Evolutionary conservation across 2,888 invertebrate genomes (phyloP).

Genomic region (Andrena camellia): DNA sequence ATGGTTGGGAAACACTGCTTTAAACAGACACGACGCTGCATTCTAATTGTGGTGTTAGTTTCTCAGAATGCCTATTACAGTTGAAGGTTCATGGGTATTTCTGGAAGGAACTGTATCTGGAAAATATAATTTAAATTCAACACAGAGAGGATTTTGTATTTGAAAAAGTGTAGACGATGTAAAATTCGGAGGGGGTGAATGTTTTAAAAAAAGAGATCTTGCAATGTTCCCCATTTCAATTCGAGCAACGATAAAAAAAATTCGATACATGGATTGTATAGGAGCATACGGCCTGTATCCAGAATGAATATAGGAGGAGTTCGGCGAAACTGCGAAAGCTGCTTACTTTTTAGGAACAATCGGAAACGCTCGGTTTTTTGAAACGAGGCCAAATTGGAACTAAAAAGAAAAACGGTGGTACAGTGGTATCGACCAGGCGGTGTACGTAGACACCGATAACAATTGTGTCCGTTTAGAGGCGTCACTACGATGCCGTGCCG

Average conservation of each 20-base stretch:
- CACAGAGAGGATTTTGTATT: neutral
- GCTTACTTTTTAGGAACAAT: conserved; percentile 20
- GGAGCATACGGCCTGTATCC: neutral
- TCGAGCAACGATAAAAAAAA: neutral
- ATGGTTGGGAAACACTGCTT: no score
- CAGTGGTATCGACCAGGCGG: conserved; percentile 49
- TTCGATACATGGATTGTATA: neutral
- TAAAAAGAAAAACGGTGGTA: conserved; percentile 35
- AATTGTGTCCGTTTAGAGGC: conserved; percentile 59
- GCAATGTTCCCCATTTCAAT: neutral
- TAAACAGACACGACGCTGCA: no score
- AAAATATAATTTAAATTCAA: no score
- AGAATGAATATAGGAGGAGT: neutral
- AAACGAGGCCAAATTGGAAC: conserved; percentile 48
- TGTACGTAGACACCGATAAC: conserved; percentile 52
- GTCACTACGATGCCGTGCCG: conserved; percentile 43
- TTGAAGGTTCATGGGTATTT: no score
- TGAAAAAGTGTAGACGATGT: no score
- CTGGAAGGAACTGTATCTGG: no score
- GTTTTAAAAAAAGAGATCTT: neutral
- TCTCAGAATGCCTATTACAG: no score
- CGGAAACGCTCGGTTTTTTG: neutral
- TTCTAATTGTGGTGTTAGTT: no score
- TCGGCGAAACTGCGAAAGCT: neutral
- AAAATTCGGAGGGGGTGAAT: no score